Evolutionary conservation across 2,888 invertebrate species (phyloP).

Genomic region (Chymomyza caudatula): DNA sequence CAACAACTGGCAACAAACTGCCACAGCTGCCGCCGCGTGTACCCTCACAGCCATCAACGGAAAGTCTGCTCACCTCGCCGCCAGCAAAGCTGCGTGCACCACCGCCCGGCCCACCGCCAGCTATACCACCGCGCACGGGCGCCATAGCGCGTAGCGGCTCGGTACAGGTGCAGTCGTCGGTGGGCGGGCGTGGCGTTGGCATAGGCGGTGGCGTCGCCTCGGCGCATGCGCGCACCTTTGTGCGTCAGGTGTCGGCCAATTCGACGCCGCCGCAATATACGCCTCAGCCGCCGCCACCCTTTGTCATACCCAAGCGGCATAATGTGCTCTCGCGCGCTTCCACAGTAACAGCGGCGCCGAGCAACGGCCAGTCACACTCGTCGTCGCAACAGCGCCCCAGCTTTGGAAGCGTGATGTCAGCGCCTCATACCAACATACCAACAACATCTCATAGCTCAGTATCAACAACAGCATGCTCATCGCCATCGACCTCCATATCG

Average conservation of each 20-base stretch:
- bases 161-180: slow-evolving; percentile 64
- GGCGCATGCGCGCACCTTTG: slow-evolving; percentile 58
- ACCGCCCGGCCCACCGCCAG: slow-evolving; percentile 77
- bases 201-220: slow-evolving; percentile 8
- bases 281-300: slow-evolving; percentile 77
- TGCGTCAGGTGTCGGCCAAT: slow-evolving; percentile 76
- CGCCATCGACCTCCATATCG: slow-evolving; percentile 26
- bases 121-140: slow-evolving; percentile 77
- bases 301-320: slow-evolving; percentile 77
- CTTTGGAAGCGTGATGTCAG: slow-evolving; percentile 53
- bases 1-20: slow-evolving; percentile 42
- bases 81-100: slow-evolving; percentile 63
- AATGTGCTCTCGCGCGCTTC: slow-evolving; percentile 73
- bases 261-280: slow-evolving; percentile 77
- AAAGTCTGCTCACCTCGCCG: slow-evolving; percentile 60
- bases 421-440: background rate
- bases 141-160: slow-evolving; percentile 75
- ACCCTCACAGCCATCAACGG: slow-evolving; percentile 74
- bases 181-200: slow-evolving; percentile 1
- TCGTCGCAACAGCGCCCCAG: slow-evolving; percentile 58
- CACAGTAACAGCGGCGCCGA: slow-evolving; percentile 48
- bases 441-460: slow-evolving; percentile 44
- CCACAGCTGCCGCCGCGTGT: slow-evolving; percentile 77
- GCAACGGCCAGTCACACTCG: background rate
- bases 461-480: slow-evolving; percentile 32